phyloP scores from a whole-genome alignment of 2,888 invertebrate genomes.

The Galerucella calmariensis region DNA sequence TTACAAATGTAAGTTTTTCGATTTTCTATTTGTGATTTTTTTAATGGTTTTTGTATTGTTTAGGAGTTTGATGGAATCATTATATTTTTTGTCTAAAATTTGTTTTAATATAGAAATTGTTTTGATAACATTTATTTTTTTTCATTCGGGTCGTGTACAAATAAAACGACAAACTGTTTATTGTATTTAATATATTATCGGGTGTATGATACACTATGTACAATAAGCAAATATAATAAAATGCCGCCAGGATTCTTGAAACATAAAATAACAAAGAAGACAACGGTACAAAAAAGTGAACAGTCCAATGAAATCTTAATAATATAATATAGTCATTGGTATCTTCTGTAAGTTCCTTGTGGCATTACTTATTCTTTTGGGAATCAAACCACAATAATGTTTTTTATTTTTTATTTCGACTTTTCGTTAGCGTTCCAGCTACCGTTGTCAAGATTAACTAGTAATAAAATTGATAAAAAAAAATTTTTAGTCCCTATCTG shows the following conservation, averaged over 20 bases:
- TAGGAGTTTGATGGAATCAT: slow-evolving; percentile 26
- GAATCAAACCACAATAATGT: no score
- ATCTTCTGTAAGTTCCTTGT: no score
- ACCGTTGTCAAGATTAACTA: no score
- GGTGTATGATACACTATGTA: slow-evolving; percentile 28
- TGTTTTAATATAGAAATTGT: slow-evolving; percentile 29
- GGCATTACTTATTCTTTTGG: no score
- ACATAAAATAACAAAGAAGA: neutral
- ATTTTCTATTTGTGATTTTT: slow-evolving; percentile 34
- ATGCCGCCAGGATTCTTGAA: neutral
- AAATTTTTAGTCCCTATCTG: no score
- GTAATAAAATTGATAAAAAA: no score
- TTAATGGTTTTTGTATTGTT: slow-evolving; percentile 23
- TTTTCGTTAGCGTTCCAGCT: no score
- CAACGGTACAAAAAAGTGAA: slow-evolving; percentile 5
- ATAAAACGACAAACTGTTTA: neutral
- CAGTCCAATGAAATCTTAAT: slow-evolving; percentile 9
- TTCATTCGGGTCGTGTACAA: slow-evolving; percentile 5
- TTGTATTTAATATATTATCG: slow-evolving; percentile 10
- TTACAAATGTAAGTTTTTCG: slow-evolving; percentile 26
- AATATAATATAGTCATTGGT: neutral
- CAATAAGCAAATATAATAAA: slow-evolving; percentile 23
- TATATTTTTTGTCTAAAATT: slow-evolving; percentile 30
- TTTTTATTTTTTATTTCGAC: no score
- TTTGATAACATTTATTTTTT: slow-evolving; percentile 20